Evolutionary conservation across 2,888 invertebrate genomes (phyloP), one percentile per base, ranked within the genome.

Genomic region (Ecliptopera silaceata): DNA sequence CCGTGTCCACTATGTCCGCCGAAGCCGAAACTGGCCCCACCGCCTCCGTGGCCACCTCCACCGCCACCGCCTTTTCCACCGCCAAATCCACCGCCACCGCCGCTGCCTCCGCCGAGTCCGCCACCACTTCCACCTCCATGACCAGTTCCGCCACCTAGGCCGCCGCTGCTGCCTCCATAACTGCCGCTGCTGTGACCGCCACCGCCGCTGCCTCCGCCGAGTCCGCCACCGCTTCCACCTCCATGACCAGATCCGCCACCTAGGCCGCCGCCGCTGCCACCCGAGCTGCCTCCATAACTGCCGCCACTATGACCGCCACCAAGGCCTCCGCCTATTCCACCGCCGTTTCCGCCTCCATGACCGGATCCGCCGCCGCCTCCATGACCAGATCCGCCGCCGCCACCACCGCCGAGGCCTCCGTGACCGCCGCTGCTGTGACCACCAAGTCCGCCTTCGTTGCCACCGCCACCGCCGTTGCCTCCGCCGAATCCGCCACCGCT

Each of bases 391-490:
- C 52, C 47, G 8, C 61, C 58, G 17, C 65, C 61, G 15, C 36
- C 51, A 4, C 59, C 64, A 1, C 64, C 64, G 5, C 68, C 64
- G 11, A 57, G 46, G 34, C 67, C 58, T 11, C 64, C 65, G n/a
- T 63, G 53, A 20, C 10, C 0, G 6, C 42, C 22, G n/a, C 36
- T 15, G 10, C 77, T 71, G 8, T 82, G 82, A 0, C 86, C 86
- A 3, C 86, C 86, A 4, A 85, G 84, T 17, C 92, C 92, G 34
- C 51, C 50, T 34, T 43, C 50, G 13, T 36, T n/a, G 6, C 36
- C 36, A 2, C 51, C 44, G 12, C 44, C 38, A 2, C 12, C 8
- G 11, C 43, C 36, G 17, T 5, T 8, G 11, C 43, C 43, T 10
- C 34, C 34, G 2, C 43, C 26, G 11, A 31, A 17, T 41, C 31